A percentile compares a stretch with the other conserved stretches of the same genome.
Conservation (phyloP, 2,888 invertebrate genomes). For the Melipona beecheii region DNA sequence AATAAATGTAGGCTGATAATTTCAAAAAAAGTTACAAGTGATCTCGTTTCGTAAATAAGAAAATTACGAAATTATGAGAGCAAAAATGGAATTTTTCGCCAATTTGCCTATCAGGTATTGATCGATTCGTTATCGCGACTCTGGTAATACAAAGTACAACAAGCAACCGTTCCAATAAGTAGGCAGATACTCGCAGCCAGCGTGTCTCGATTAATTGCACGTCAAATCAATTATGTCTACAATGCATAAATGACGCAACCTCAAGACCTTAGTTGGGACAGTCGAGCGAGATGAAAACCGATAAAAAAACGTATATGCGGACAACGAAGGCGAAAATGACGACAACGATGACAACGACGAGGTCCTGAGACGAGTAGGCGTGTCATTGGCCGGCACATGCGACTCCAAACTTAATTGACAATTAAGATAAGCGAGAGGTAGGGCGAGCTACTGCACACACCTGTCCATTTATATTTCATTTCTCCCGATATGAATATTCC, state of each 20-base stretch:
- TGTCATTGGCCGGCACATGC: conserved; percentile 50
- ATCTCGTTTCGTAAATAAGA: too few species aligned
- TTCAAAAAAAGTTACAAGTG: too few species aligned
- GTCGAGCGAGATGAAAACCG: background rate
- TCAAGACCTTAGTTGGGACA: conserved; percentile 14
- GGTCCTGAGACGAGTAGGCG: conserved; percentile 42
- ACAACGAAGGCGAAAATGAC: background rate
- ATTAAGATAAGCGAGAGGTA: conserved; percentile 60
- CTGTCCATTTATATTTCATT: conserved; percentile 55
- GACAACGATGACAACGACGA: conserved; percentile 22
- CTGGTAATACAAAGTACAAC: background rate
- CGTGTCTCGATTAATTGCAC: conserved; percentile 45
- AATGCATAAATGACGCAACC: conserved; percentile 58
- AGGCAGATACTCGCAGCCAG: background rate
- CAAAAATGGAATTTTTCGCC: too few species aligned
- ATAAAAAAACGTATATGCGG: too few species aligned
- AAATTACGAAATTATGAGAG: too few species aligned
- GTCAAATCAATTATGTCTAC: conserved; percentile 61
- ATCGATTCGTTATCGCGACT: too few species aligned
- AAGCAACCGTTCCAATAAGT: background rate
- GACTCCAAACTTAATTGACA: conserved; percentile 63
- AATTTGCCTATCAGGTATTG: too few species aligned
- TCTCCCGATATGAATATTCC: conserved; percentile 27
- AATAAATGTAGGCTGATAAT: too few species aligned
- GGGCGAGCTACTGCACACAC: conserved; percentile 53